These are phyloP conservation scores for Egretta garzetta DNA, from an alignment of 2,113 vertebrate species.

Conservation along the genomic window DNA sequence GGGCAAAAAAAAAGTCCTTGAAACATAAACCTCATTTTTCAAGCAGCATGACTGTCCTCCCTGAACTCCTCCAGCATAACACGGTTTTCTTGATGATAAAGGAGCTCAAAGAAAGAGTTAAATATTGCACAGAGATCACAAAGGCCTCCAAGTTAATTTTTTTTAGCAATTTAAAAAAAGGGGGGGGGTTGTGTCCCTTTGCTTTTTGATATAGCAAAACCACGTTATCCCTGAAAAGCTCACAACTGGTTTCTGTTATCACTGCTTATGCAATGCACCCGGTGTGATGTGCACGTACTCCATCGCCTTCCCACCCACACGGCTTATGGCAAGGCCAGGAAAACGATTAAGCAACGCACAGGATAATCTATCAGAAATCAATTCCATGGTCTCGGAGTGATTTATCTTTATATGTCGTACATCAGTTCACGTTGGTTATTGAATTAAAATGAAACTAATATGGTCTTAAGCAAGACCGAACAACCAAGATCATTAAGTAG, in stretches of 20 bases:
- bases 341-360: rapidly evolving
- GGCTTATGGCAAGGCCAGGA: not conserved
- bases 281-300: rapidly evolving
- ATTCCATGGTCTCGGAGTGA: not conserved
- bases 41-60: not conserved
- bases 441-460: not conserved
- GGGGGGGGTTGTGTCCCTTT: rapidly evolving
- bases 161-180: not conserved
- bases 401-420: not conserved
- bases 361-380: not conserved
- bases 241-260: not conserved
- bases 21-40: not conserved
- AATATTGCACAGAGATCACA: not conserved
- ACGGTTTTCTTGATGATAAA: not conserved
- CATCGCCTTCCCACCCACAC: not conserved
- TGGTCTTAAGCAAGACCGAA: not conserved
- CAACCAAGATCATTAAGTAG: not conserved
- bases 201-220: not conserved
- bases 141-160: not conserved
- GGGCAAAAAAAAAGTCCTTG: not conserved
- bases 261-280: rapidly evolving
- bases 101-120: not conserved
- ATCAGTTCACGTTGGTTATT: not conserved
- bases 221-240: not conserved
- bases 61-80: not conserved